Percentiles rank a stretch among this genome's conserved stretches.
phyloP scores from a whole-genome alignment of 2,797 vertebrate genomes.

The Myotis vivesi region DNA sequence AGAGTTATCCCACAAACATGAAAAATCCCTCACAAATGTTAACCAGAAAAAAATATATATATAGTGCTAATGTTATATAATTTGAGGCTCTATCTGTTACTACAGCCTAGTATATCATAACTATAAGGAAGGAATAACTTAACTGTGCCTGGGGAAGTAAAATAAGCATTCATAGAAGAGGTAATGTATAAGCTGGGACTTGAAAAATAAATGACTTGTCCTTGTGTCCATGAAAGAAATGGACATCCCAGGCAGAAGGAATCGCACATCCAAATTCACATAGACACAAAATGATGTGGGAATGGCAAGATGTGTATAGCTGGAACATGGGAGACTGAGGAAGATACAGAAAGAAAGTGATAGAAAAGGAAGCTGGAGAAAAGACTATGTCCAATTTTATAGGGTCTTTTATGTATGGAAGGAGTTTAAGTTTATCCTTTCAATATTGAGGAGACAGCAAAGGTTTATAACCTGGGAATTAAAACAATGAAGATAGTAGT shows the following conservation, averaged over 20 bases:
- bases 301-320: not conserved
- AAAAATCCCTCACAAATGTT: not conserved
- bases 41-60: not conserved
- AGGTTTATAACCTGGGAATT: not conserved
- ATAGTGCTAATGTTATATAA: not conserved
- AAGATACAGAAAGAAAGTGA: not conserved
- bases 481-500: not conserved
- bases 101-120: not conserved
- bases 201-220: constrained; percentile 1
- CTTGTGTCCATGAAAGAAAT: not conserved
- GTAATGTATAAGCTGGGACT: not conserved
- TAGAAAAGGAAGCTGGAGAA: not conserved
- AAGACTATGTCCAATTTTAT: not conserved
- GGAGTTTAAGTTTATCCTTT: not conserved
- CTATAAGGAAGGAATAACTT: not conserved
- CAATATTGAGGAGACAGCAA: not conserved
- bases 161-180: not conserved
- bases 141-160: not conserved
- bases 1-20: not conserved
- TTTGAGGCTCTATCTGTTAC: not conserved
- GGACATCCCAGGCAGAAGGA: not conserved
- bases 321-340: not conserved
- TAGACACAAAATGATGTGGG: not conserved
- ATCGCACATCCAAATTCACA: not conserved
- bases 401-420: not conserved